Base-by-base conservation (phyloP, 2,113 vertebrate species). In the Cyprinodon tularosa region DNA sequence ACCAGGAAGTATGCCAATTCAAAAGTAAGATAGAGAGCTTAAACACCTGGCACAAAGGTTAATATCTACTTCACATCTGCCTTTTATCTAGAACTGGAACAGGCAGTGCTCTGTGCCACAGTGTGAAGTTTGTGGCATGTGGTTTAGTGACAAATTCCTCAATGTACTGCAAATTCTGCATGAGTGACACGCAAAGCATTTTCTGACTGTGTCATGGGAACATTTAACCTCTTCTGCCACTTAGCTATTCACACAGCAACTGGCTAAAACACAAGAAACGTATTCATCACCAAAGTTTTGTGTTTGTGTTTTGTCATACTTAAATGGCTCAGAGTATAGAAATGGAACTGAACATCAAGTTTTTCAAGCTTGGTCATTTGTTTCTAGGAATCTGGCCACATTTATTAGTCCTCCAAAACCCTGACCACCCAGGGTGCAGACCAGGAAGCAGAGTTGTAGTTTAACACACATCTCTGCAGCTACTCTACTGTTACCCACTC, bases 21-120 rank as follows among this genome's bases (percentile, higher is more conserved):
- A 50, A 50, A 15, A 53, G 42, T 6, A 6, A 42, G 42, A 64
- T 29, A 12, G 37, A 65, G 45, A 64, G 38, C 2, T 2, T 59
- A 48, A 59, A 40, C n/a, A 40, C 1, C 9, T 6, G 39, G 17
- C 6, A 0, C 22, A n/a, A 12, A 38, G 22, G 15, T 53, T 12
- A n/a, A 80, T 62, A 36, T 63, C 37, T 64, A 44, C 13, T 50
- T 53, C 5, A 70, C 47, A 66, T 86, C 45, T 65, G 22, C 22
- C 8, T 68, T 65, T 66, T 22, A 63, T 74, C 50, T 68, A 60
- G 45, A 79, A 29, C 59, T 36, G 69, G 53, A 37, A 71, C 42
- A 57, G 61, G 40, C 81, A 61, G 12, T 44, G 71, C 36, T 60
- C 38, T 9, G 11, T 4, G 15, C 50, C 60, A 71, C 62, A 70